Evolutionary conservation across 2,797 vertebrate genomes (phyloP).

Genomic region (Falco biarmicus): DNA sequence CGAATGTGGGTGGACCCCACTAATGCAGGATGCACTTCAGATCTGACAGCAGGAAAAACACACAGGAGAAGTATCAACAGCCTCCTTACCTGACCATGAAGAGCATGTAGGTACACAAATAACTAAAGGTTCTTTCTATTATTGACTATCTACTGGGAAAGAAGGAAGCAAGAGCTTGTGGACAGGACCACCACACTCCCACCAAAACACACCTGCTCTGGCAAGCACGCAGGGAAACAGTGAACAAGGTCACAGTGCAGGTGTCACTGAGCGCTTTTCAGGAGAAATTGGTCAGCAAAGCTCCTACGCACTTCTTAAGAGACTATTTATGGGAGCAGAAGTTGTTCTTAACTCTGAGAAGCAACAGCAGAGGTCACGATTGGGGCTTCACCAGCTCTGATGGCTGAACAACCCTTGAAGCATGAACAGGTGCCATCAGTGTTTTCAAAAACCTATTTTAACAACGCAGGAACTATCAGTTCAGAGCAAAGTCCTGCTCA

Average conservation of each 20-base stretch:
- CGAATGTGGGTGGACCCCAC: accelerated
- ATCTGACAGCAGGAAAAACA: not conserved
- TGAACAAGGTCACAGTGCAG: not conserved
- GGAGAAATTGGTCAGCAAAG: not conserved
- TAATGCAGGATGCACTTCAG: not conserved
- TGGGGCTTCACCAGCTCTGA: not conserved
- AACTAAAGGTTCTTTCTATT: not conserved
- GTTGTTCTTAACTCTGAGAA: not conserved
- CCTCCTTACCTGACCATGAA: not conserved
- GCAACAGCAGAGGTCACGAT: constrained; percentile 3
- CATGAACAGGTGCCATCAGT: not conserved
- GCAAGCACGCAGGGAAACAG: not conserved
- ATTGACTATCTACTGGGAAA: accelerated
- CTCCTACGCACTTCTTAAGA: constrained; percentile 43
- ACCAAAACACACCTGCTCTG: not conserved
- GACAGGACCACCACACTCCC: not conserved
- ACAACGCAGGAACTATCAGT: not conserved
- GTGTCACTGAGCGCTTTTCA: not conserved
- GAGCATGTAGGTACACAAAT: not conserved
- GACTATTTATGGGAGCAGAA: constrained; percentile 51
- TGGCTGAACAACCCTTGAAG: not conserved
- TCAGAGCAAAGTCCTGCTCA: not conserved
- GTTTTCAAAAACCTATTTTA: not conserved
- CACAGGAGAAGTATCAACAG: not conserved
- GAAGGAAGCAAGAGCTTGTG: not conserved